A percentile compares a stretch with the other conserved stretches of the same genome.
Evolutionary conservation across 2,888 invertebrate genomes (phyloP).

Genomic region (Nephrotoma flavescens): DNA sequence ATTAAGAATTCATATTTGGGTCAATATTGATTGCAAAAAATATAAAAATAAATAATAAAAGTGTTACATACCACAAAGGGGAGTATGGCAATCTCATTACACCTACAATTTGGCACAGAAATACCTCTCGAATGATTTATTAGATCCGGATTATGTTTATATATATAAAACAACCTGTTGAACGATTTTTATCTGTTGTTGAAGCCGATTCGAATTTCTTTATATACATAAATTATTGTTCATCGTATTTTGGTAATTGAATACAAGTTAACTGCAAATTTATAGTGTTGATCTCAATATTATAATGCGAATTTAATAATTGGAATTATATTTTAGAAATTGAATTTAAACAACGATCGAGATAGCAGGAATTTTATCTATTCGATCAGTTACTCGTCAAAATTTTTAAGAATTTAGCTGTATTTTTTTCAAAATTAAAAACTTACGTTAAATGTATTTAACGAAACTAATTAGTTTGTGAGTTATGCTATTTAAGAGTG

Average conservation of each 20-base stretch:
- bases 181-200: neutral
- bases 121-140: neutral
- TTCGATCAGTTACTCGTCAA: too few relatives aligned
- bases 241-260: neutral
- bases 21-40: neutral
- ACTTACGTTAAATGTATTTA: too few relatives aligned
- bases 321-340: too few relatives aligned
- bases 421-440: too few relatives aligned
- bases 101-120: neutral
- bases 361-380: too few relatives aligned
- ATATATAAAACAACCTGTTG: neutral
- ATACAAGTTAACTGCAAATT: neutral
- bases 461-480: too few relatives aligned
- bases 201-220: neutral
- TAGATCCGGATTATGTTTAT: neutral
- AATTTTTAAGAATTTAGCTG: too few relatives aligned
- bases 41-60: neutral
- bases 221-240: neutral
- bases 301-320: too few relatives aligned
- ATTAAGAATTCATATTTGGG: neutral
- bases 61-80: neutral
- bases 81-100: neutral
- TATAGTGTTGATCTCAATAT: neutral
- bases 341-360: too few relatives aligned
- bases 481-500: too few relatives aligned